A percentile compares a stretch with the other conserved stretches of the same genome.
These are phyloP conservation scores for Prosopocoilus inquinatus DNA, from an alignment of 2,888 invertebrate species.

Conservation along the genomic window DNA sequence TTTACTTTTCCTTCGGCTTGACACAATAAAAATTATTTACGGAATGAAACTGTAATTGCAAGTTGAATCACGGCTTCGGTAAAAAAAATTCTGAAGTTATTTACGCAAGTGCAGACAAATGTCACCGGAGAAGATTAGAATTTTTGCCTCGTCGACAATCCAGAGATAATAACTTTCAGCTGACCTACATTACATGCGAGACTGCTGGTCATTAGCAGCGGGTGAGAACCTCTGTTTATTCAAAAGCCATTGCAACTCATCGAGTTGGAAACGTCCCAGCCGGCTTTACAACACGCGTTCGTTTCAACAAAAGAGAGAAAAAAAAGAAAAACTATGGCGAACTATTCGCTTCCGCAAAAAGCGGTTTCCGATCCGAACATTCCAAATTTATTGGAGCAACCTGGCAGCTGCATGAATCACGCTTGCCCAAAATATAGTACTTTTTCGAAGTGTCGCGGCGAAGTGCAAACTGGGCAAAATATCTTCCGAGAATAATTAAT, in stretches of 20 bases:
- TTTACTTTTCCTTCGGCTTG: too few species aligned
- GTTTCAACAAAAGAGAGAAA: background rate
- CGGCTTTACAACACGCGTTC: background rate
- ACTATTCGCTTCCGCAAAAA: conserved; percentile 13
- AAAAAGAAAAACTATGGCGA: conserved; percentile 10
- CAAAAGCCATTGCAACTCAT: conserved; percentile 12
- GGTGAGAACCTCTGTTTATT: conserved; percentile 16
- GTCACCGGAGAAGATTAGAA: conserved; percentile 17
- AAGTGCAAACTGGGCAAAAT: too few species aligned
- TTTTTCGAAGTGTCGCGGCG: too few species aligned
- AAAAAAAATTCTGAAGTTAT: conserved; percentile 14
- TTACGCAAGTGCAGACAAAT: conserved; percentile 11
- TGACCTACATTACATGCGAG: conserved; percentile 12
- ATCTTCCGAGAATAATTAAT: conserved; percentile 23
- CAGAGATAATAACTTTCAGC: conserved; percentile 14
- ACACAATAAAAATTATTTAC: too few species aligned
- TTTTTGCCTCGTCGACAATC: conserved; percentile 15
- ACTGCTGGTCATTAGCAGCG: background rate
- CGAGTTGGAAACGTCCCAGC: conserved; percentile 9
- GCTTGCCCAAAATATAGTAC: too few species aligned
- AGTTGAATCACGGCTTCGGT: background rate
- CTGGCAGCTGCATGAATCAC: too few species aligned
- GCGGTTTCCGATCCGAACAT: too few species aligned
- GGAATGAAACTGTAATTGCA: too few species aligned
- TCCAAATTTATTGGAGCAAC: too few species aligned